Conservation (phyloP, 1,140 invertebrate species). For the Ceratina calcarata region DNA sequence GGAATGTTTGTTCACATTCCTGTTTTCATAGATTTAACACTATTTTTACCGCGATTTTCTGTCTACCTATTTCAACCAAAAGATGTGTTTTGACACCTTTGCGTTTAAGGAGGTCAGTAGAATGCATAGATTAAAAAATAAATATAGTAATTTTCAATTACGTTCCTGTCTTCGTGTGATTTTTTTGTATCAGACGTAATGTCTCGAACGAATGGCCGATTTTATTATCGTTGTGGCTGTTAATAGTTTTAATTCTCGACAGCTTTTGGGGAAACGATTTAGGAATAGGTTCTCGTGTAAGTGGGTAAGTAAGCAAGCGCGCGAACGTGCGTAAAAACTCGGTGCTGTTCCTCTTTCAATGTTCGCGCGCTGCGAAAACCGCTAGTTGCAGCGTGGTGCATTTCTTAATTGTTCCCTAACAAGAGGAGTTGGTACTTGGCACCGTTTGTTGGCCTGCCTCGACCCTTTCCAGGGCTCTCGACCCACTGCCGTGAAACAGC, state of each 20-base stretch:
- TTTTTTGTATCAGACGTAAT: neutral
- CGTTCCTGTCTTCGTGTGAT: neutral
- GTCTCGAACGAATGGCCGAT: neutral
- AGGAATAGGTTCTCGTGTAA: neutral
- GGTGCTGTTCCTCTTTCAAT: slow-evolving; percentile 30
- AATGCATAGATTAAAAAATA: too few relatives aligned
- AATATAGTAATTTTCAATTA: neutral
- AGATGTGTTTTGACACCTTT: too few relatives aligned
- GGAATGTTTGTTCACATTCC: too few relatives aligned
- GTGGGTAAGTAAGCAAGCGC: neutral
- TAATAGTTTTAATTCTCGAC: slow-evolving; percentile 46
- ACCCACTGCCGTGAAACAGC: slow-evolving; percentile 60
- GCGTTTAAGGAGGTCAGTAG: too few relatives aligned
- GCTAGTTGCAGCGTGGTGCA: slow-evolving; percentile 67
- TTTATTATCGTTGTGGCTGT: neutral
- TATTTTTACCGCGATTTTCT: too few relatives aligned
- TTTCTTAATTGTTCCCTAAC: slow-evolving; percentile 78
- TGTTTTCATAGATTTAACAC: neutral
- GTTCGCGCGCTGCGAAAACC: slow-evolving; percentile 6
- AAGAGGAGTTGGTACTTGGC: slow-evolving; percentile 74
- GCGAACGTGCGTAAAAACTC: slow-evolving; percentile 53
- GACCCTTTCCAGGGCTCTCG: slow-evolving; percentile 61
- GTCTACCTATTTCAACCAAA: too few relatives aligned
- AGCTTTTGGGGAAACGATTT: slow-evolving; percentile 23
- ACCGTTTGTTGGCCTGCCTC: slow-evolving; percentile 69